Evolutionary conservation across 2,888 invertebrate species (phyloP).

Genomic region (Sphinx pinastri): DNA sequence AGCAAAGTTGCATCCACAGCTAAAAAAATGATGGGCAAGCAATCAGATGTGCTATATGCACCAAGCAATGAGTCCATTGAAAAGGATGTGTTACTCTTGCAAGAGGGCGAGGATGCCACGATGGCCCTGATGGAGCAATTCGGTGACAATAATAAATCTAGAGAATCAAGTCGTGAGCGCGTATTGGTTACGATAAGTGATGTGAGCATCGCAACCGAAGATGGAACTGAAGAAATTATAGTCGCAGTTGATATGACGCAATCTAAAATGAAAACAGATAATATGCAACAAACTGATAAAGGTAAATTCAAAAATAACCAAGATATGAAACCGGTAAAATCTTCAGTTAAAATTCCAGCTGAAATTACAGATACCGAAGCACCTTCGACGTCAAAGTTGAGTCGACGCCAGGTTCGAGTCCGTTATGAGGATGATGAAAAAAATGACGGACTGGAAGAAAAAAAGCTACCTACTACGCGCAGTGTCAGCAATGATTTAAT

Average conservation of each 20-base stretch:
- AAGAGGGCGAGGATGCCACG: constrained; percentile 46
- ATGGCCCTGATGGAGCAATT: constrained; percentile 40
- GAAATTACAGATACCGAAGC: constrained; percentile 11
- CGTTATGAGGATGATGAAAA: constrained; percentile 40
- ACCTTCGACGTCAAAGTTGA: constrained; percentile 33
- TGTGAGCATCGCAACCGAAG: constrained; percentile 28
- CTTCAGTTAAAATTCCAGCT: neutral
- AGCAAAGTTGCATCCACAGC: constrained; percentile 32
- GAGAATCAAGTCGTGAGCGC: constrained; percentile 29
- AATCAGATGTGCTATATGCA: constrained; percentile 26
- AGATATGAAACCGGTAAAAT: constrained; percentile 17
- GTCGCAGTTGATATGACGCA: constrained; percentile 37
- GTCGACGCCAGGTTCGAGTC: constrained; percentile 34
- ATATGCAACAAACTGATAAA: constrained; percentile 2
- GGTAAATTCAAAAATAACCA: neutral
- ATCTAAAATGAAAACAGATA: constrained; percentile 23
- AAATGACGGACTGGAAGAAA: neutral
- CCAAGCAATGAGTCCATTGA: constrained; percentile 30
- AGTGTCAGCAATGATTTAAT: neutral
- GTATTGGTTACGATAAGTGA: constrained; percentile 26
- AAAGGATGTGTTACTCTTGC: constrained; percentile 40
- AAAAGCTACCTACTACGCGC: neutral
- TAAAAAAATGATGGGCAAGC: constrained; percentile 39
- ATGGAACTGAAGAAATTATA: constrained; percentile 37
- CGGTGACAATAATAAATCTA: constrained; percentile 32